Evolutionary conservation across 1,140 invertebrate species (phyloP), one percentile per base, ranked within the genome.

Genomic region (Diorhabda carinulata): DNA sequence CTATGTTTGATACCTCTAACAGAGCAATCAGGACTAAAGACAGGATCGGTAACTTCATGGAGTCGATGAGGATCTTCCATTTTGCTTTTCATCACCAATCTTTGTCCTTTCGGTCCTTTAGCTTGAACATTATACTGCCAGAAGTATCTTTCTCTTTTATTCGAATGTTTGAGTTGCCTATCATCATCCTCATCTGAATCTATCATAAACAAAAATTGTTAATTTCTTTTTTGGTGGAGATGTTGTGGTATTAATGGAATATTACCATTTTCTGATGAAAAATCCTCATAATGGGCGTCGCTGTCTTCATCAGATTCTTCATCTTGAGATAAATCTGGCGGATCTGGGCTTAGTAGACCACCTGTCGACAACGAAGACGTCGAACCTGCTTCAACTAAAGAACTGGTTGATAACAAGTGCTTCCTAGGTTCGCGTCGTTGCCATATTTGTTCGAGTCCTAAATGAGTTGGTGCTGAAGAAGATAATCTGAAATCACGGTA

Each of bases 121-220:
- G 96, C 95, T 83, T 98, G 97, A 4, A 98, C 93, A 83, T 99
- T 99, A 79, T 99, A 98, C 80, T 98, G 97, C 97, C 97, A 99
- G 82, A 99, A 98, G 81, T 89, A 98, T 67, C 91, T 86, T 77
- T 96, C 94, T 79, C 93, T 94, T 75, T 65, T 83, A 80, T 42
- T 79, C 78, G 76, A 82, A 79, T 77, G 79, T 84, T 74, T 77
- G 80, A 78, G 81, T 83, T 74, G 82, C 77, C 63, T 41, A 5
- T 71, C 86, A 45, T 85, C 86, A 71, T 93, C 90, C 76, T 89
- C 90, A 73, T 89, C 90, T 58, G 90, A 91, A 69, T 70, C 70
- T 71, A 43, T 8, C 70, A 70, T 58, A 64, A 59, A n/a, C 43
- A 67, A 68, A 7, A 44, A 61, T 61, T 3, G 47, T 3, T 8